Conservation (phyloP, 2,888 invertebrate species). For the Harpalus rubripes region DNA sequence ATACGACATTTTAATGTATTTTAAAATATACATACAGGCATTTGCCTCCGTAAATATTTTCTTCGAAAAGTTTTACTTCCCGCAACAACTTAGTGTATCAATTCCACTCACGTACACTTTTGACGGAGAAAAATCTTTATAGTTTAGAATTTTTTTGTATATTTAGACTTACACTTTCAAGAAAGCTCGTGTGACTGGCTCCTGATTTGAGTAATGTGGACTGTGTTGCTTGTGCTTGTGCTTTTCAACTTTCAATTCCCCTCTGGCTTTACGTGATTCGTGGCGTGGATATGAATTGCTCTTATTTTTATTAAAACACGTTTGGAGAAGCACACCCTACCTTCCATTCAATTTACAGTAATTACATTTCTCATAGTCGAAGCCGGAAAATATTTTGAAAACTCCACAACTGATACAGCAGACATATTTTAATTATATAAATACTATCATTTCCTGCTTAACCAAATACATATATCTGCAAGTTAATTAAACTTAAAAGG, state of each 20-base stretch:
- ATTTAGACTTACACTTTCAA: conserved; percentile 36
- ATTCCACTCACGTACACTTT: conserved; percentile 35
- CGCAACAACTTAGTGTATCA: conserved; percentile 20
- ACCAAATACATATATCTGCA: not conserved
- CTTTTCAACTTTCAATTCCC: conserved; percentile 41
- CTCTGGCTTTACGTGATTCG: conserved; percentile 27
- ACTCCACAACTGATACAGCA: not conserved
- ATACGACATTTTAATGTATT: not conserved
- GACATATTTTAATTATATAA: not conserved
- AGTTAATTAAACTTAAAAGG: not conserved
- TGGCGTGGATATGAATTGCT: conserved; percentile 15
- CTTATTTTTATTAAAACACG: conserved; percentile 36
- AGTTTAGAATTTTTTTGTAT: conserved; percentile 48
- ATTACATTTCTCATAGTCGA: not conserved
- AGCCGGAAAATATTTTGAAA: not conserved
- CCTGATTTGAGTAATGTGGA: conserved; percentile 39
- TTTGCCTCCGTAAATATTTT: conserved; percentile 31
- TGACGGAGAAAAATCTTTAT: conserved; percentile 42
- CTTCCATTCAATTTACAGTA: not conserved
- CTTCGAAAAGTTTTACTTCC: conserved; percentile 15
- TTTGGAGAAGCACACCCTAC: not conserved
- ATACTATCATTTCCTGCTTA: not conserved
- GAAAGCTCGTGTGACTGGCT: conserved; percentile 32
- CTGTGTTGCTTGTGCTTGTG: conserved; percentile 11
- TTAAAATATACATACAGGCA: not conserved